A percentile compares a stretch with the other conserved stretches of the same genome.
Conservation (phyloP, 37 sponge, comb jelly and placozoan species). For the Hormiphora californensis region DNA sequence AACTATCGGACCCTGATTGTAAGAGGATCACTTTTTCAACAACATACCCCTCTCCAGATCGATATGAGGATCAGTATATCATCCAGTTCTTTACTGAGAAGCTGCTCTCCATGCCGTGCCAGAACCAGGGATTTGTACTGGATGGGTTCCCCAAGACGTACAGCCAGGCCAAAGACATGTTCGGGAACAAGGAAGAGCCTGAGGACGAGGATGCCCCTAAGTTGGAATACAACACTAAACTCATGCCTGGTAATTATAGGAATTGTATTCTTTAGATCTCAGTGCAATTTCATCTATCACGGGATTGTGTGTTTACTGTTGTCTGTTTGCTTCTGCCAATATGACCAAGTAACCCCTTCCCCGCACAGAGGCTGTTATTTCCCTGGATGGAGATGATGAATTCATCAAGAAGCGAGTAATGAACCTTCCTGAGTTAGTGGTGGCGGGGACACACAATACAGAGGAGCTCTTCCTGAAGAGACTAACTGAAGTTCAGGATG, state of each 20-base stretch:
- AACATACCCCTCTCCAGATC: constrained; percentile 45
- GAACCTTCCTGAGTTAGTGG: constrained; percentile 77
- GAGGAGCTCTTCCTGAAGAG: constrained; percentile 70
- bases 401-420: constrained; percentile 85
- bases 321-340: no score
- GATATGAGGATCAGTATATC: constrained; percentile 74
- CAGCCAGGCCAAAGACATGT: constrained; percentile 77
- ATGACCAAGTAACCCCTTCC: no score
- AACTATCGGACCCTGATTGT: neutral
- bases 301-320: no score
- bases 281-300: no score
- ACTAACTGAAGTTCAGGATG: constrained; percentile 59
- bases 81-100: constrained; percentile 77
- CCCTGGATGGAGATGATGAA: constrained; percentile 72
- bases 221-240: constrained; percentile 64
- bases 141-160: constrained; percentile 93
- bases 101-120: constrained; percentile 83
- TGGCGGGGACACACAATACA: constrained; percentile 81
- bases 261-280: no score
- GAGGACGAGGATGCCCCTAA: constrained; percentile 57
- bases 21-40: neutral
- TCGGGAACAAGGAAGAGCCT: constrained; percentile 65
- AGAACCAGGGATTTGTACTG: constrained; percentile 88
- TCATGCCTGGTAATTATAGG: constrained; percentile 86
- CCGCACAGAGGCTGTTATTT: constrained; percentile 67